Evolutionary conservation across 2,113 vertebrate species (phyloP).

Genomic region (Otis tarda): DNA sequence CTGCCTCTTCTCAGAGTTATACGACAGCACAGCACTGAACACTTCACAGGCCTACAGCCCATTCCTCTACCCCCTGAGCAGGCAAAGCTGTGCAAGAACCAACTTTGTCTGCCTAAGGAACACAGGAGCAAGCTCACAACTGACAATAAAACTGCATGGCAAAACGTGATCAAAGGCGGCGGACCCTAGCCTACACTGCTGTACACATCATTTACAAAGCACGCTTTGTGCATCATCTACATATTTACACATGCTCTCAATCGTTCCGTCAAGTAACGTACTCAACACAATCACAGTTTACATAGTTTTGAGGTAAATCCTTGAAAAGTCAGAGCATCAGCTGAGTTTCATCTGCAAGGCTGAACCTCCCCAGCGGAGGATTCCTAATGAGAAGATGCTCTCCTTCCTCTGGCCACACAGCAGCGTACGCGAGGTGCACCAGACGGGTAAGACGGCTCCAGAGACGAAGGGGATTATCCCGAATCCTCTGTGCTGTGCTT

Average conservation of each 20-base stretch:
- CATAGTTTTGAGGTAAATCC: constrained; percentile 58
- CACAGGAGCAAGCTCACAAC: neutral
- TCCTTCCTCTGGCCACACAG: neutral
- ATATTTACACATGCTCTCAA: constrained; percentile 57
- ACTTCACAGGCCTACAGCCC: neutral
- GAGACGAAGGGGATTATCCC: neutral
- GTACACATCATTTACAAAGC: constrained; percentile 49
- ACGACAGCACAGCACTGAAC: constrained; percentile 8
- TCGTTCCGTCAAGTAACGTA: constrained; percentile 36
- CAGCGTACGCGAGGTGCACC: neutral
- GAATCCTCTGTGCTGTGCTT: neutral
- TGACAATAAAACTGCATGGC: neutral
- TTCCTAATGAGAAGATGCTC: neutral
- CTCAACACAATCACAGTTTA: constrained; percentile 51
- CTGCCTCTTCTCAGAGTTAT: neutral
- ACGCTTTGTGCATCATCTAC: constrained; percentile 13
- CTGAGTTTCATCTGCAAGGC: neutral
- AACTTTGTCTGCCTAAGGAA: neutral
- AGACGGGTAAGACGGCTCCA: neutral
- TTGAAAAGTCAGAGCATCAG: constrained; percentile 1
- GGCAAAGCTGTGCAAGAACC: neutral
- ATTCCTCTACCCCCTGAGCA: neutral
- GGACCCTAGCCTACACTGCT: constrained; percentile 22
- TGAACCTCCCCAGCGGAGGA: neutral
- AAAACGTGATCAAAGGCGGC: neutral